Conservation (phyloP, 2,797 vertebrate genomes). For the Thaleichthys pacificus region DNA sequence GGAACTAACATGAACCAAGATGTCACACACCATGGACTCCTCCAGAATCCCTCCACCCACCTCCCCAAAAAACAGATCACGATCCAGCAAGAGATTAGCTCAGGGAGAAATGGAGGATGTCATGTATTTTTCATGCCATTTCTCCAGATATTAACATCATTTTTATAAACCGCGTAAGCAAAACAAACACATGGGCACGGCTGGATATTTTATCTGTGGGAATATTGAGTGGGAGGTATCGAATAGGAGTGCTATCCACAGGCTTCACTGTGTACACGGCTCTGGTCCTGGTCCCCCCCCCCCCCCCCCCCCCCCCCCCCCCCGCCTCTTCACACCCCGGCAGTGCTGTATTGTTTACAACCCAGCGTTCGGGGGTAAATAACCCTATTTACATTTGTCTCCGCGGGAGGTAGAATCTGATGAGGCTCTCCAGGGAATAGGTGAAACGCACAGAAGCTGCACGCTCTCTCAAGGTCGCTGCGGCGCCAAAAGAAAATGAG, state of each 20-base stretch:
- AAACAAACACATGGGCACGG: constrained; percentile 52
- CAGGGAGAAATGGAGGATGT: constrained; percentile 1
- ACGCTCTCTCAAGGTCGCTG: constrained; percentile 41
- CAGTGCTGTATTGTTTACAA: constrained; percentile 58
- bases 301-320: no score
- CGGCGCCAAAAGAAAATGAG: constrained; percentile 20
- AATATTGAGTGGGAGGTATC: constrained; percentile 46
- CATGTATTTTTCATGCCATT: constrained; percentile 55
- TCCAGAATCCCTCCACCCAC: neutral
- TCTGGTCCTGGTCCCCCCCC: constrained; percentile 12
- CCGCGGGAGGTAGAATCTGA: constrained; percentile 34
- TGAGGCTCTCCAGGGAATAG: constrained; percentile 50
- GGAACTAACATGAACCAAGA: neutral
- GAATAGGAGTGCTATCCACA: constrained; percentile 35
- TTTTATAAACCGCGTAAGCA: constrained; percentile 45
- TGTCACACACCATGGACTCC: constrained; percentile 9
- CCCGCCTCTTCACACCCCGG: constrained; percentile 30
- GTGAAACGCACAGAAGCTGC: constrained; percentile 37
- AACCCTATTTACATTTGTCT: constrained; percentile 61
- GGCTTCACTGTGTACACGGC: constrained; percentile 49
- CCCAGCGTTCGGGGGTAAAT: constrained; percentile 59
- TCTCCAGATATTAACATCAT: constrained; percentile 54
- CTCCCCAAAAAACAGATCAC: neutral
- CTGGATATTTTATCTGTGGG: constrained; percentile 23
- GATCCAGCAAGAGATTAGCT: constrained; percentile 24